phyloP scores from a whole-genome alignment of 2,797 vertebrate species.

The Xiphorhynchus erythropygius region DNA sequence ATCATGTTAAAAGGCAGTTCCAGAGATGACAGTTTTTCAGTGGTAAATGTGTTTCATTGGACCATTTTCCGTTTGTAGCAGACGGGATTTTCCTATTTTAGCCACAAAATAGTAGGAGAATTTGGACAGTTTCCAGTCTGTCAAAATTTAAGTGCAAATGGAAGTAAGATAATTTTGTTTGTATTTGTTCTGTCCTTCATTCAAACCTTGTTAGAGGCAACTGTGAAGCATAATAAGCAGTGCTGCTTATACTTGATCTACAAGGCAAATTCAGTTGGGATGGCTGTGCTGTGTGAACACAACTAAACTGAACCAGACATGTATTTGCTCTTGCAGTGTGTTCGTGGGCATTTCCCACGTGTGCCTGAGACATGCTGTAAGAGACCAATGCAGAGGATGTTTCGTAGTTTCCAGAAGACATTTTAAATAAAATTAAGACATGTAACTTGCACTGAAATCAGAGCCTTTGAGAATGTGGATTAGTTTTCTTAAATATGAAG shows the following conservation, averaged over 20 bases:
- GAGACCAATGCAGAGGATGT: background rate
- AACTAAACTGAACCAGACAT: background rate
- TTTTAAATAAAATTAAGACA: background rate
- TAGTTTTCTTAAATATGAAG: background rate
- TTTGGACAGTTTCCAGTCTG: constrained; percentile 4
- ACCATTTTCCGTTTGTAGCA: background rate
- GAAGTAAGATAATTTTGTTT: constrained; percentile 40
- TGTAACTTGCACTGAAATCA: background rate
- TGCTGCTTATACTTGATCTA: background rate
- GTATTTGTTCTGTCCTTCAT: constrained; percentile 18
- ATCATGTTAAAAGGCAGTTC: background rate
- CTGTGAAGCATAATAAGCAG: background rate
- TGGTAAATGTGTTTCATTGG: constrained; percentile 1
- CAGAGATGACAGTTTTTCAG: background rate
- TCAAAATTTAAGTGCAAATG: background rate
- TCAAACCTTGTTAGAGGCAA: background rate
- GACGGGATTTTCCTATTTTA: constrained; percentile 15
- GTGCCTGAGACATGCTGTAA: background rate
- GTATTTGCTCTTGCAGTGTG: background rate
- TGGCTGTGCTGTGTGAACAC: background rate
- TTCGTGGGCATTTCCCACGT: background rate
- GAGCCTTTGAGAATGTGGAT: background rate
- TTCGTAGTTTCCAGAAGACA: background rate
- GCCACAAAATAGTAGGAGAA: background rate
- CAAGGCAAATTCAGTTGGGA: background rate